Evolutionary conservation across 1,140 invertebrate genomes (phyloP).

Genomic region (Whitmania pigra): DNA sequence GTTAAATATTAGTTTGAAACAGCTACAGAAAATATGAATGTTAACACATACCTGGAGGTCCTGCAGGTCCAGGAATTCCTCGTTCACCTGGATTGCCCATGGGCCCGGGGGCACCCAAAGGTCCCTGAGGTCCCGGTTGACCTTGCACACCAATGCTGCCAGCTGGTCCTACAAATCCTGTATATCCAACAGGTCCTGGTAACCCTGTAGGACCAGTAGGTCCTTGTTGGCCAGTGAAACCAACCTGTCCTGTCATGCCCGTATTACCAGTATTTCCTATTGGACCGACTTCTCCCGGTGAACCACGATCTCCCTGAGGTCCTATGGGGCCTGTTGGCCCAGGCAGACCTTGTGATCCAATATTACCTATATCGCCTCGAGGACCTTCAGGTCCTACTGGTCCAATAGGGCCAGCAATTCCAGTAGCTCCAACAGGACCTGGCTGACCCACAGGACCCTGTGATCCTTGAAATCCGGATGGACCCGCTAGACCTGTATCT

Average conservation of each 20-base stretch:
- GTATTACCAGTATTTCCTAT: background rate
- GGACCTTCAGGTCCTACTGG: conserved; percentile 14
- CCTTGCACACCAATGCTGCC: conserved; percentile 1
- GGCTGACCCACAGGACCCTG: conserved; percentile 15
- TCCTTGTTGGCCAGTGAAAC: conserved; percentile 13
- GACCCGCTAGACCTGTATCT: conserved; percentile 14
- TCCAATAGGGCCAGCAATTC: conserved; percentile 16
- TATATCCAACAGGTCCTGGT: conserved; percentile 7
- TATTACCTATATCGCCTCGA: conserved; percentile 13
- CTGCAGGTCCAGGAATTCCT: conserved; percentile 15
- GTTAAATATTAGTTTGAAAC: background rate
- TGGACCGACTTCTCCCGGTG: background rate
- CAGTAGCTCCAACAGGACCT: conserved; percentile 18
- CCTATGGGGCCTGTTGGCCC: conserved; percentile 16
- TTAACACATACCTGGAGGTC: conserved; percentile 9
- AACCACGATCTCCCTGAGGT: conserved; percentile 10
- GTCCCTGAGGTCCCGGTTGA: conserved; percentile 18
- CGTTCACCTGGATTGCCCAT: conserved; percentile 9
- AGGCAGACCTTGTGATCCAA: conserved; percentile 6
- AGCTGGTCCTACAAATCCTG: background rate
- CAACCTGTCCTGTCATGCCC: conserved; percentile 12
- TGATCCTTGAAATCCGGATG: conserved; percentile 11
- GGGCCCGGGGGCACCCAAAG: conserved; percentile 12
- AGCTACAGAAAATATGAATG: background rate
- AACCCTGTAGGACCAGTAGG: conserved; percentile 2